These are phyloP conservation scores for Sipha maydis DNA, from an alignment of 2,888 invertebrate species.

Conservation along the genomic window DNA sequence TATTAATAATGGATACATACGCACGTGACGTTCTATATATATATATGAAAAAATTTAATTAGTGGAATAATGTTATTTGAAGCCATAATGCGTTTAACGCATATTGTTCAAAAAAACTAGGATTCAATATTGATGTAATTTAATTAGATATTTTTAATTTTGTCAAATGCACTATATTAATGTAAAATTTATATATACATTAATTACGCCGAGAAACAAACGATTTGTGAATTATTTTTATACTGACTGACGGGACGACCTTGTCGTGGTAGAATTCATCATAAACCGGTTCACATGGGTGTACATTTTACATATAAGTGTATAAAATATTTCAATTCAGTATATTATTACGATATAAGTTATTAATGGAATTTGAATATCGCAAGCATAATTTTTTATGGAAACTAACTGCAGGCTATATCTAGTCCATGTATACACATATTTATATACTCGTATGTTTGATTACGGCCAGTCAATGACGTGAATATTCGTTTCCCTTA, in stretches of 20 bases:
- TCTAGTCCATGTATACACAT: background rate
- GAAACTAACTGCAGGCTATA: constrained; percentile 4
- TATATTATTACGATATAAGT: constrained; percentile 32
- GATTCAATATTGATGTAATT: background rate
- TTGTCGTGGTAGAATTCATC: constrained; percentile 14
- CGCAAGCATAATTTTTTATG: background rate
- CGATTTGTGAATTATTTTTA: background rate
- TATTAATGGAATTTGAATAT: constrained; percentile 44
- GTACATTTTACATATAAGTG: constrained; percentile 14
- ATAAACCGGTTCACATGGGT: constrained; percentile 32
- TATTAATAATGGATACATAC: background rate
- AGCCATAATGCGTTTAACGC: background rate
- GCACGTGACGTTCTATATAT: no score
- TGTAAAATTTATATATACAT: background rate
- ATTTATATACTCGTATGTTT: background rate
- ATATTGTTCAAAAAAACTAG: background rate
- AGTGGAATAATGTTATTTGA: background rate
- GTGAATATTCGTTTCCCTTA: background rate
- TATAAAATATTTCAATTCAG: constrained; percentile 19
- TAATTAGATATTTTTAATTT: background rate
- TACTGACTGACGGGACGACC: background rate
- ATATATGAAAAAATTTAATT: background rate
- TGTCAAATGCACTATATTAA: background rate
- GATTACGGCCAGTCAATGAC: constrained; percentile 21
- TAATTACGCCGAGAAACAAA: background rate